A percentile compares a stretch with the other conserved stretches of the same genome.
Evolutionary conservation across 2,797 vertebrate genomes (phyloP).

Genomic region (Poeciliopsis presidionis): DNA sequence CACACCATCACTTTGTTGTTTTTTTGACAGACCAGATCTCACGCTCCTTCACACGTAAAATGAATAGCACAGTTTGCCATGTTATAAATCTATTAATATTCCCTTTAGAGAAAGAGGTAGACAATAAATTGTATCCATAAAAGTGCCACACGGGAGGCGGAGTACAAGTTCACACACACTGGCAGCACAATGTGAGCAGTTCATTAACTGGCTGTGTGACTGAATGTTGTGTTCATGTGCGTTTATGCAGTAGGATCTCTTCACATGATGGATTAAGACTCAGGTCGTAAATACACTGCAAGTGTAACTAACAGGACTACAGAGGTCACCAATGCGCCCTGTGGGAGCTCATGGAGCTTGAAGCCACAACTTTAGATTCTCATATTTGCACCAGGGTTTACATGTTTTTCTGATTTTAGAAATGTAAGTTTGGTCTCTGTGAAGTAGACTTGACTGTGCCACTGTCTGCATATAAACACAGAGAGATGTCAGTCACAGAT

Average conservation of each 20-base stretch:
- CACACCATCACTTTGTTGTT: slow-evolving; percentile 22
- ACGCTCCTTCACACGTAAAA: slow-evolving; percentile 52
- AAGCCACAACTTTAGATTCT: not conserved
- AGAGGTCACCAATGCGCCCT: not conserved
- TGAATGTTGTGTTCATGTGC: slow-evolving; percentile 7
- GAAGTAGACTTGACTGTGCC: too few species aligned
- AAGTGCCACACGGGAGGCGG: slow-evolving; percentile 44
- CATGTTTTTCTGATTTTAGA: not conserved
- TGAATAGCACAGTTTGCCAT: slow-evolving; percentile 58
- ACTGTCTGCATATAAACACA: too few species aligned
- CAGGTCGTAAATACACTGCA: not conserved
- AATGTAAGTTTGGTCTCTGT: not conserved
- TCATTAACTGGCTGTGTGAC: slow-evolving; percentile 29
- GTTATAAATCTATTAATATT: slow-evolving; percentile 76
- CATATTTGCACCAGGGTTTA: not conserved
- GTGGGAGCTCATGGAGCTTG: not conserved
- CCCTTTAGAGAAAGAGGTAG: slow-evolving; percentile 54
- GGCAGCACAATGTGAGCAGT: slow-evolving; percentile 21
- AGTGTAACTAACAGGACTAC: not conserved
- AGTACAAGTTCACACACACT: slow-evolving; percentile 19
- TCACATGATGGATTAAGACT: slow-evolving; percentile 4
- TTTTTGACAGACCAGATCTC: slow-evolving; percentile 55
- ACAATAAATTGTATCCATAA: slow-evolving; percentile 65
- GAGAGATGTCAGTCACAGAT: too few species aligned
- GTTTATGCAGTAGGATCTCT: slow-evolving; percentile 6